phyloP scores from a whole-genome alignment of 2,888 invertebrate genomes.

The Fragum fragum region DNA sequence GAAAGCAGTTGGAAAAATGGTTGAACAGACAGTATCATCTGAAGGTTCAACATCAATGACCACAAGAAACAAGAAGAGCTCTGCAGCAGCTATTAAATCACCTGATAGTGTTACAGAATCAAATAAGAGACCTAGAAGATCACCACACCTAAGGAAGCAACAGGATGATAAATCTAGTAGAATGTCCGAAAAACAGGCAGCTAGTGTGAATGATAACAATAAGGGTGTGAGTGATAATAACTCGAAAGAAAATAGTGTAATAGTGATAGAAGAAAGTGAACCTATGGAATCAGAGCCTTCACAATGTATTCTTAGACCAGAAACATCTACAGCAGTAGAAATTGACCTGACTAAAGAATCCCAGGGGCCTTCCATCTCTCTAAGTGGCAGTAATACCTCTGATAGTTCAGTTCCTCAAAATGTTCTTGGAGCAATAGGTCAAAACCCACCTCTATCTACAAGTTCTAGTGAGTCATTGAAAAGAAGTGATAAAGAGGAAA shows the following conservation, averaged over 20 bases:
- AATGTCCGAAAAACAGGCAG: not conserved
- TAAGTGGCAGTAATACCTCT: not conserved
- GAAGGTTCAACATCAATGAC: not conserved
- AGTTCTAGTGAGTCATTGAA: slow-evolving; percentile 32
- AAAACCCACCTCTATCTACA: slow-evolving; percentile 45
- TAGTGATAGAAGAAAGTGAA: slow-evolving; percentile 52
- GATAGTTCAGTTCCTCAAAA: slow-evolving; percentile 59
- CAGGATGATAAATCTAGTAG: not conserved
- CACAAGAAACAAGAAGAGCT: not conserved
- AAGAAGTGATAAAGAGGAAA: not conserved
- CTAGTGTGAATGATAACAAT: not conserved
- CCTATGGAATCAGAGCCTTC: slow-evolving; percentile 22
- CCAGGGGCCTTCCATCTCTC: not conserved
- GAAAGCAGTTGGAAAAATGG: not conserved
- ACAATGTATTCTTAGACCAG: not conserved
- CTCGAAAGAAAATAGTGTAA: slow-evolving; percentile 1
- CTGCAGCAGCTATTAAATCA: not conserved
- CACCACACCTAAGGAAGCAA: not conserved
- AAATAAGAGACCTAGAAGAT: not conserved
- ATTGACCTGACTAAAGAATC: slow-evolving; percentile 31
- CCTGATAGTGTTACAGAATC: not conserved
- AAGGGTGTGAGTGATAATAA: not conserved
- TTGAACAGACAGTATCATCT: not conserved
- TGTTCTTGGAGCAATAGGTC: slow-evolving; percentile 48
- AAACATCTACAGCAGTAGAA: not conserved